Evolutionary conservation across 2,888 invertebrate genomes (phyloP).

Genomic region (Eumerus sabulonum): DNA sequence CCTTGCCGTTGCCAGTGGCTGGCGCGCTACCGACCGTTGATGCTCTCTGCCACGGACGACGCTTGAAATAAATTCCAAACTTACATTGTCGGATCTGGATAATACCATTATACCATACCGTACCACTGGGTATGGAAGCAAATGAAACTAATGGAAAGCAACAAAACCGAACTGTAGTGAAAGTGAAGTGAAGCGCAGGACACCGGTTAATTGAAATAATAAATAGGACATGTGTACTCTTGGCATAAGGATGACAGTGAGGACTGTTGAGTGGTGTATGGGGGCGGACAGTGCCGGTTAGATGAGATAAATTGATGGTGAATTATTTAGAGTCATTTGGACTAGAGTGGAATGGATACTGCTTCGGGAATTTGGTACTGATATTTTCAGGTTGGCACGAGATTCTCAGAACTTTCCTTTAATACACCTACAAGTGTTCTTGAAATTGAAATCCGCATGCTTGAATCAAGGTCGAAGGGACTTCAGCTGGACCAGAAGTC

Average conservation of each 20-base stretch:
- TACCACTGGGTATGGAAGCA: constrained; percentile 6
- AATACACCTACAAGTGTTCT: too few relatives aligned
- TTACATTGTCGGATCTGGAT: constrained; percentile 33
- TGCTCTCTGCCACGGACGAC: not conserved
- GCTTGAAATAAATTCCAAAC: constrained; percentile 41
- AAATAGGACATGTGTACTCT: constrained; percentile 58
- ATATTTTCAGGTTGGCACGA: too few relatives aligned
- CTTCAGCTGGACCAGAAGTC: too few relatives aligned
- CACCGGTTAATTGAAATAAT: constrained; percentile 58
- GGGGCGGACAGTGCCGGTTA: constrained; percentile 22
- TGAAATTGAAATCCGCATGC: too few relatives aligned
- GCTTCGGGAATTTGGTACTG: too few relatives aligned
- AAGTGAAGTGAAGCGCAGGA: constrained; percentile 49
- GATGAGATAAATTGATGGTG: constrained; percentile 31
- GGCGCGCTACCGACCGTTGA: not conserved
- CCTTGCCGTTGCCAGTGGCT: not conserved
- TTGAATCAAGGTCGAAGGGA: too few relatives aligned
- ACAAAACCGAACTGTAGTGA: constrained; percentile 8
- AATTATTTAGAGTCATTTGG: constrained; percentile 8
- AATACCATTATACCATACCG: too few relatives aligned
- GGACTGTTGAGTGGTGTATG: constrained; percentile 7
- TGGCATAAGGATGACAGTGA: constrained; percentile 44
- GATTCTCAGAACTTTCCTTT: too few relatives aligned
- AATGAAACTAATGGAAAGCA: constrained; percentile 59
- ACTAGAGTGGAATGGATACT: too few relatives aligned